These are phyloP conservation scores for Spisula subtruncata DNA, from an alignment of 2,888 invertebrate genomes.

Conservation along the genomic window DNA sequence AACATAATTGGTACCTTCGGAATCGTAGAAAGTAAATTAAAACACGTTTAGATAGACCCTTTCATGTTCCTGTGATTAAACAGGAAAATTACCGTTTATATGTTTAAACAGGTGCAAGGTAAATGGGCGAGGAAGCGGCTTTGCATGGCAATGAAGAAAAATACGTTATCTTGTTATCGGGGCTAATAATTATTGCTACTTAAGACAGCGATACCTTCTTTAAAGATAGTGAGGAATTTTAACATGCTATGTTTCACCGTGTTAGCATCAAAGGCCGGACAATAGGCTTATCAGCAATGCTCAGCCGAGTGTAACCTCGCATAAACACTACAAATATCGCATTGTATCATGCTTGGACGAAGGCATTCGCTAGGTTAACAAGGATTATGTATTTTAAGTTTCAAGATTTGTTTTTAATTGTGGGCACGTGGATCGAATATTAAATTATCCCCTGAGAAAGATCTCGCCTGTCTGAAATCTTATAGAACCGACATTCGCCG, in stretches of 20 bases:
- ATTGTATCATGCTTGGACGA: constrained; percentile 51
- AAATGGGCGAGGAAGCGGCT: neutral
- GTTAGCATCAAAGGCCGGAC: constrained; percentile 41
- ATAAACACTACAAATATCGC: constrained; percentile 37
- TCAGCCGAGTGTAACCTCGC: constrained; percentile 45
- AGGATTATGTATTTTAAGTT: constrained; percentile 73
- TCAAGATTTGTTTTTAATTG: constrained; percentile 74
- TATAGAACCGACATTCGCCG: constrained; percentile 66
- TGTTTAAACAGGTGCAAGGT: constrained; percentile 23
- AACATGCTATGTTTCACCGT: constrained; percentile 32
- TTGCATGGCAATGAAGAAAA: constrained; percentile 10
- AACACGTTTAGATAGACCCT: neutral
- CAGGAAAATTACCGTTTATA: neutral
- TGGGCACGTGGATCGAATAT: constrained; percentile 70
- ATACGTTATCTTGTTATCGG: constrained; percentile 33
- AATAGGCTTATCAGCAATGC: constrained; percentile 52
- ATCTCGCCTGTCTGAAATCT: constrained; percentile 51
- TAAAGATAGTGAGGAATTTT: constrained; percentile 40
- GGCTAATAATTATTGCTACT: constrained; percentile 35
- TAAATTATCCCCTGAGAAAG: constrained; percentile 62
- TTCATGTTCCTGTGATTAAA: neutral
- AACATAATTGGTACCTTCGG: neutral
- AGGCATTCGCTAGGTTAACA: constrained; percentile 67
- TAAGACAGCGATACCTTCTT: constrained; percentile 38
- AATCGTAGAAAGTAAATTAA: neutral